Evolutionary conservation across 2,113 vertebrate genomes (phyloP), one percentile per base, ranked within the genome.

Genomic region (Archocentrus centrarchus): DNA sequence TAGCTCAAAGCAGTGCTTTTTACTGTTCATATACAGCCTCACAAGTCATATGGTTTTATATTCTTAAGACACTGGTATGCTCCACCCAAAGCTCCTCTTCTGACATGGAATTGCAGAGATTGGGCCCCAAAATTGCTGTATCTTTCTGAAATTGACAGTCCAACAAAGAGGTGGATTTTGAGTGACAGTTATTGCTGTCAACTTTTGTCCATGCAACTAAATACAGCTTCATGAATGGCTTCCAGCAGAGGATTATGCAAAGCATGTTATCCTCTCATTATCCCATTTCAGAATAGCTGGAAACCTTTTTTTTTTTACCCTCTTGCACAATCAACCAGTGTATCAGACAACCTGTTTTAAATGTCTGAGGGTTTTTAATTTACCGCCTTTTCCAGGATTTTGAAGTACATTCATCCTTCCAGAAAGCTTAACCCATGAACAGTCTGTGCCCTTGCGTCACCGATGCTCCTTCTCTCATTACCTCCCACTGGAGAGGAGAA

Each of bases 391-490:
- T 73, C 27, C 10, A 30, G 44, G 24, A 53, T 53, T 73, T 55
- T 73, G 47, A 53, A 55, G 47, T 53, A 53, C 30, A 47, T 7
- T 73, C 68, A n/a, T 73, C 44, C 53, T 73, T 32, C 18, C 66
- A 73, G 47, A 32, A 27, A 53, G 47, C 66, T 14, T 37, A 76
- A 86, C 30, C 66, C 1, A 11, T 41, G 24, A 77, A 63, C 15
- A 22, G 58, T 63, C 8, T 82, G 62, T 24, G 77, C n/a, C 68
- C 35, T 30, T 2, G 18, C 61, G 18, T 82, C 75, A n/a, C 73
- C 79, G 78, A 78, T 18, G 9, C 75, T 75, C 79, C 9, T 3
- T 47, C 53, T 83, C 68, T 85, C 82, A 68, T 90, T 82, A 30
- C 78, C 73, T 62, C 59, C 85, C 35, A 60, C 68, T 57, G 47